A percentile compares a stretch with the other conserved stretches of the same genome.
phyloP scores from a whole-genome alignment of 2,888 invertebrate species.

The Pimpla rufipes region DNA sequence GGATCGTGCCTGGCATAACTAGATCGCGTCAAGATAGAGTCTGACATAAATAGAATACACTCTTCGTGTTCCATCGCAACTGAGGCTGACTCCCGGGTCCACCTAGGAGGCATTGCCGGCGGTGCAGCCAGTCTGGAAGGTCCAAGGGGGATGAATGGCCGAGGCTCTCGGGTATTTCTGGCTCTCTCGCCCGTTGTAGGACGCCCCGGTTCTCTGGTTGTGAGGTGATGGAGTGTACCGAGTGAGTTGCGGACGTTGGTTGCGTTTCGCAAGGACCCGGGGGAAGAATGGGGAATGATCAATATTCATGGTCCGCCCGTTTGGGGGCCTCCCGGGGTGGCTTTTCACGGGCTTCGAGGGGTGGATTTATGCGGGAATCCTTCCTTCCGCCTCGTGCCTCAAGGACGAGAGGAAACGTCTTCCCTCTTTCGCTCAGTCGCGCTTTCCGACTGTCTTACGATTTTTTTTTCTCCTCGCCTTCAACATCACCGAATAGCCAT shows the following conservation, averaged over 20 bases:
- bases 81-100: slow-evolving; percentile 53
- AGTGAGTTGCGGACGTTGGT: slow-evolving; percentile 42
- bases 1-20: slow-evolving; percentile 83
- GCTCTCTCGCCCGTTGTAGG: slow-evolving; percentile 13
- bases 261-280: slow-evolving; percentile 67
- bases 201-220: neutral
- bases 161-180: slow-evolving; percentile 39
- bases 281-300: slow-evolving; percentile 82
- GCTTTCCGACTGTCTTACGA: neutral
- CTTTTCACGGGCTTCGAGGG: slow-evolving; percentile 69
- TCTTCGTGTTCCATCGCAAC: slow-evolving; percentile 21
- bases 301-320: slow-evolving; percentile 83
- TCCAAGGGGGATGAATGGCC: slow-evolving; percentile 21
- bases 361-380: slow-evolving; percentile 83
- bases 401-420: neutral
- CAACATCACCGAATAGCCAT: slow-evolving; percentile 11
- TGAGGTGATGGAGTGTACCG: slow-evolving; percentile 46
- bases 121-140: neutral
- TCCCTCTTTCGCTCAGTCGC: neutral
- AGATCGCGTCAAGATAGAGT: slow-evolving; percentile 83
- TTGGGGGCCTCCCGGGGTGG: slow-evolving; percentile 55
- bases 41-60: slow-evolving; percentile 76
- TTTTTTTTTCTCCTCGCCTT: neutral
- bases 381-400: slow-evolving; percentile 73
- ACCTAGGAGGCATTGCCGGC: slow-evolving; percentile 25